Evolutionary conservation across 2,113 vertebrate genomes (phyloP).

Genomic region (Montifringilla adamsi): DNA sequence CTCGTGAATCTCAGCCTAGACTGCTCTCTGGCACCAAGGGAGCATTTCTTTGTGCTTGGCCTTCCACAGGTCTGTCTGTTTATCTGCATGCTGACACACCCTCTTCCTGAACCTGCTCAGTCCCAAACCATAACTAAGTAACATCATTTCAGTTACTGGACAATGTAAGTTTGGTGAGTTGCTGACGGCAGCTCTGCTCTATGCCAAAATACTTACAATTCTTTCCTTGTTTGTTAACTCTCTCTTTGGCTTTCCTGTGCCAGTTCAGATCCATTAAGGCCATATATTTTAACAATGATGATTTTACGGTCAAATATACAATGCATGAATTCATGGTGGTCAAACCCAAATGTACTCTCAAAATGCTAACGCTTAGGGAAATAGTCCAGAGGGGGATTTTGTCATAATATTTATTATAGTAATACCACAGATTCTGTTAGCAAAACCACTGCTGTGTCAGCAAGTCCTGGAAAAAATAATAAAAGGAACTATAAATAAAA

Average conservation of each 20-base stretch:
- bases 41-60: not conserved
- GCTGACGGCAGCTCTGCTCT: not conserved
- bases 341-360: slow-evolving; percentile 31
- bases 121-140: not conserved
- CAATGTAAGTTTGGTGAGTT: not conserved
- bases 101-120: not conserved
- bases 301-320: slow-evolving; percentile 36
- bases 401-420: slow-evolving; percentile 55
- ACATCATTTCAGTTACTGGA: not conserved
- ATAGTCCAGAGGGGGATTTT: not conserved
- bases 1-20: not conserved
- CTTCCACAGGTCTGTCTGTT: not conserved
- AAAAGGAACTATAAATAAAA: slow-evolving; percentile 57
- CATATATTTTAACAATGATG: slow-evolving; percentile 42
- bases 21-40: not conserved
- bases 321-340: slow-evolving; percentile 44
- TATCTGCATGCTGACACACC: not conserved
- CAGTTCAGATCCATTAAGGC: slow-evolving; percentile 19
- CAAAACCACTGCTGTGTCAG: slow-evolving; percentile 15
- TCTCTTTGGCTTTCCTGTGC: not conserved
- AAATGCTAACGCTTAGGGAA: slow-evolving; percentile 36
- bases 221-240: not conserved
- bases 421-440: slow-evolving; percentile 48
- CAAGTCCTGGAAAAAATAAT: slow-evolving; percentile 53
- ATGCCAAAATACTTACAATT: not conserved